A percentile compares a stretch with the other conserved stretches of the same genome.
These are phyloP conservation scores for Auanema sp. DNA, from an alignment of 2,888 invertebrate genomes.

Conservation along the genomic window DNA sequence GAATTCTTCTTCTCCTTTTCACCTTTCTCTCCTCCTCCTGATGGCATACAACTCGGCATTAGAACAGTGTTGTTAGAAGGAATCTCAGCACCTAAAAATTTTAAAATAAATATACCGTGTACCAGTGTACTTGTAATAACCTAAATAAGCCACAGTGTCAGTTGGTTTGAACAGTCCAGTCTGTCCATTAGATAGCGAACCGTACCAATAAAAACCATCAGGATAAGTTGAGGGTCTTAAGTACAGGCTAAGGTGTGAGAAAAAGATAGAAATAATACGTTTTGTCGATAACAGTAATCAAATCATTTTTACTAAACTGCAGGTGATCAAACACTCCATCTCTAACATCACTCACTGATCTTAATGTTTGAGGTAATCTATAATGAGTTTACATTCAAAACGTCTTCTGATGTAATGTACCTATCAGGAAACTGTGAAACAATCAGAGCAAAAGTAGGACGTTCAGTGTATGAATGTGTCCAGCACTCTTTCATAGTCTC, in stretches of 20 bases:
- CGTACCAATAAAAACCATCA: conserved; percentile 78
- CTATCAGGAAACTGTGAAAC: conserved; percentile 39
- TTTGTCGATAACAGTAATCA: conserved; percentile 88
- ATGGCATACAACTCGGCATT: conserved; percentile 21
- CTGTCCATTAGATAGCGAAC: conserved; percentile 79
- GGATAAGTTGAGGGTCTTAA: conserved; percentile 53
- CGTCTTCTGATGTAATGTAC: conserved; percentile 4
- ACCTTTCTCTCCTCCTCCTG: conserved; percentile 23
- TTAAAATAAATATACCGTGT: neutral
- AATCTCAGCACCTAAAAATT: conserved; percentile 16
- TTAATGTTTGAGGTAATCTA: conserved; percentile 80
- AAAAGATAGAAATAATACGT: conserved; percentile 66
- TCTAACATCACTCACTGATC: conserved; percentile 74
- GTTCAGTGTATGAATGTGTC: conserved; percentile 84
- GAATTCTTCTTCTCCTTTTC: conserved; percentile 30
- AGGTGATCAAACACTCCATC: conserved; percentile 76
- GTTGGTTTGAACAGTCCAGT: conserved; percentile 40
- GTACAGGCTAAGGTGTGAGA: neutral
- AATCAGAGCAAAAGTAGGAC: conserved; percentile 88
- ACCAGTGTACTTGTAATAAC: conserved; percentile 4
- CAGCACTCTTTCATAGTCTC: conserved; percentile 91
- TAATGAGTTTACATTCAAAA: neutral
- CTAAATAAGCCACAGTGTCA: conserved; percentile 44
- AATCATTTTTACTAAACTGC: conserved; percentile 82
- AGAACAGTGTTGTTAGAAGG: conserved; percentile 16